Evolutionary conservation across 1,140 invertebrate species (phyloP).

Genomic region (Ganaspis sp.): DNA sequence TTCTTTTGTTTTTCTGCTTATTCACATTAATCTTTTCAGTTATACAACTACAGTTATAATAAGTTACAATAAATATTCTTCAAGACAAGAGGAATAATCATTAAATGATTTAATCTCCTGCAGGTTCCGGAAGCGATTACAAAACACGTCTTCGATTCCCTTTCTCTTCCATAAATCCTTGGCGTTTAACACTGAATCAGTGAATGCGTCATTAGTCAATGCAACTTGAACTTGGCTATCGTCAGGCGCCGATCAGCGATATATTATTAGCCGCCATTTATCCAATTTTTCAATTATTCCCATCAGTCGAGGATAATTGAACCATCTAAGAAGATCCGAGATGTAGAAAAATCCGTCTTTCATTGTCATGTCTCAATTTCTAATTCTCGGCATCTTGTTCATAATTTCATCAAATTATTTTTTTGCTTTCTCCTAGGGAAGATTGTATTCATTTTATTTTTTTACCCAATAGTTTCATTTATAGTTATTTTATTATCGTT

Average conservation of each 20-base stretch:
- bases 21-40: background rate
- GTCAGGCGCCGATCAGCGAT: constrained; percentile 27
- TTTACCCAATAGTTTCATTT: no score
- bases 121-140: constrained; percentile 24
- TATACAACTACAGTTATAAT: background rate
- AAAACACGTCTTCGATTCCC: constrained; percentile 24
- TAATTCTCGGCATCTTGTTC: no score
- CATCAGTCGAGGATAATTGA: constrained; percentile 8
- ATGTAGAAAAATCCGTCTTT: background rate
- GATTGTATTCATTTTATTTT: no score
- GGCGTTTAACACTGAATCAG: constrained; percentile 4
- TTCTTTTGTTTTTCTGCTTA: no score
- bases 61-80: background rate
- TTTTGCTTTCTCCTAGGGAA: no score
- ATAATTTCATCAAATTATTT: no score
- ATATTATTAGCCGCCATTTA: constrained; percentile 15
- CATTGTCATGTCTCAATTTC: no score
- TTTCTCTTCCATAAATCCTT: constrained; percentile 27
- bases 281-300: constrained; percentile 28
- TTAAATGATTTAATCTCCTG: constrained; percentile 19
- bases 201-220: constrained; percentile 30
- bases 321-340: background rate
- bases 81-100: constrained; percentile 26
- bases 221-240: constrained; percentile 30
- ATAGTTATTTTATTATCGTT: no score